Conservation (phyloP, 2,797 vertebrate species). For the Loriculus beryllinus region DNA sequence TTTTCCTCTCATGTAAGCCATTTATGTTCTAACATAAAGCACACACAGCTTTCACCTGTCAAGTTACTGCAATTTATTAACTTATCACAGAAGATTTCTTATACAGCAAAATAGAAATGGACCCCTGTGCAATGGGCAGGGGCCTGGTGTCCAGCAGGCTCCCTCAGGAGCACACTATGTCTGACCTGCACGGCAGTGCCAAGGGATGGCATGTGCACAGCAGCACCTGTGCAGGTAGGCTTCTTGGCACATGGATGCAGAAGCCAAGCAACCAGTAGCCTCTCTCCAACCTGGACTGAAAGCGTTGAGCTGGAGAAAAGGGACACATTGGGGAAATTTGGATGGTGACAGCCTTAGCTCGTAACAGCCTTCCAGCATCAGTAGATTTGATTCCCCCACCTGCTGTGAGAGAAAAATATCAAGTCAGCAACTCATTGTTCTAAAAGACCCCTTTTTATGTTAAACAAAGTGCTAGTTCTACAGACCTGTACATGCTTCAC, state of each 20-base stretch:
- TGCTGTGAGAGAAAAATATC: neutral
- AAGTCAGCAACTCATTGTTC: neutral
- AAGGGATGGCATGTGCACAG: fast-evolving
- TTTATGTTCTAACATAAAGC: neutral
- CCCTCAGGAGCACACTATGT: neutral
- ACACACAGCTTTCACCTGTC: neutral
- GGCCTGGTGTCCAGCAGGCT: neutral
- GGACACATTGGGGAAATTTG: neutral
- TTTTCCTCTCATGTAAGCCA: neutral
- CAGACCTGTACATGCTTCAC: neutral
- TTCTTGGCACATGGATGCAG: neutral
- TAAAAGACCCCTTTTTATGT: neutral
- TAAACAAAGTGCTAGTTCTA: neutral
- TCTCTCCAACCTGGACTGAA: neutral
- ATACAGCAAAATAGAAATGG: neutral
- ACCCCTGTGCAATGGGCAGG: fast-evolving
- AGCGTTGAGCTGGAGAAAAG: neutral
- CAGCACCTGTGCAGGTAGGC: neutral
- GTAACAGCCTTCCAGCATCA: neutral
- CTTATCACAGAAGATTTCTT: neutral
- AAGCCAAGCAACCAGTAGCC: neutral
- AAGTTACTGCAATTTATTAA: neutral
- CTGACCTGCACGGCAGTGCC: neutral
- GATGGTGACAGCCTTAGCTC: neutral
- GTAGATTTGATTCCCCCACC: neutral